Evolutionary conservation across 1,140 invertebrate genomes (phyloP), one percentile per base, ranked within the genome.

Genomic region (Holotrichia oblita): DNA sequence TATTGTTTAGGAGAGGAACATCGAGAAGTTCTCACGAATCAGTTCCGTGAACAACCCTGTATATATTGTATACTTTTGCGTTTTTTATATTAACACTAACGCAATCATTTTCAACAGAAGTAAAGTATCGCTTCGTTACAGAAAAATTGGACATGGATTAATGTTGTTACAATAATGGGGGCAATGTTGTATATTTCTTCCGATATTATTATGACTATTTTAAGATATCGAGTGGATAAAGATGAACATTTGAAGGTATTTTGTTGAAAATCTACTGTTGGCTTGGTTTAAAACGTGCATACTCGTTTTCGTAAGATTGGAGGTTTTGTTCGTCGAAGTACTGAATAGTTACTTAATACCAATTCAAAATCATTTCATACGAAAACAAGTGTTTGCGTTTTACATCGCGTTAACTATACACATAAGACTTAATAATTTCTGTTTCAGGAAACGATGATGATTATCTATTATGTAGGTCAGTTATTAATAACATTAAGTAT

Each of bases 401-500:
- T 64, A 20, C 3, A 64, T n/a, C n/a, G n/a, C n/a, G n/a, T 4
- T 20, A 64, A 48, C 6, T 6, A 12, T 42, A 12, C 12, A 12
- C 44, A 12, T 48, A 48, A 48, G n/a, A 48, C 12, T 17, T 64
- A 22, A n/a, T n/a, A n/a, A n/a, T n/a, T 22, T 27, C 17, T 22
- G 10, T 64, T 64, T 64, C 24, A 64, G 61, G 61, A 27, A 6
- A 9, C 10, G 17, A 20, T 20, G 6, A 64, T 20, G 0, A 27
- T 10, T 20, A 22, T 64, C 9, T 64, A 64, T 22, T 64, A 64
- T 10, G n/a, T 64, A 17, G 61, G 20, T 6, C 61, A 64, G 6
- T 20, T 64, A 9, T 17, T 64, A 17, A 64, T 64, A 22, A 64
- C 24, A 20, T 64, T 64, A 64, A 27, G 61, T 27, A 64, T 64